Base-by-base conservation (phyloP, 2,888 invertebrate genomes). In the Thera obeliscata region DNA sequence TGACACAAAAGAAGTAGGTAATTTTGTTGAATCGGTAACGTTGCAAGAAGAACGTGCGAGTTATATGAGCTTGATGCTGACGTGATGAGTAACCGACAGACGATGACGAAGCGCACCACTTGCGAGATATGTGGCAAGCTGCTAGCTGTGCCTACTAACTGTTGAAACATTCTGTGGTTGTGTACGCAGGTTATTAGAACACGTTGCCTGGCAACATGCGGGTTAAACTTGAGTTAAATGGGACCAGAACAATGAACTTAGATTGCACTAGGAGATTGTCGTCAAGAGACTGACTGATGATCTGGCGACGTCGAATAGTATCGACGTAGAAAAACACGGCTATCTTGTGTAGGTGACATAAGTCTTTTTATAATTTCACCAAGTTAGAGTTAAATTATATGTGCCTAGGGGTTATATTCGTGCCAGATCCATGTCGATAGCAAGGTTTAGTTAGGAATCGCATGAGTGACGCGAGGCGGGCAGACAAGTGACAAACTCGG, bases 151-250 rank as follows among this genome's bases (percentile, higher is more conserved):
- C 38, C 6, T 49, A 35, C 48, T 41, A 43, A 57, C 64, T 57
- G 52, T 52, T 52, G 52, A 8, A 50, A 3, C 35, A 41, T 12
- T 50, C 46, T 48, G 57, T 12, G 61, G 6, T 41, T 54, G 59
- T 64, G 59, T 59, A 54, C 59, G 36, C 54, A n/a, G 48, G 49
- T 41, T 65, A 55, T 60, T 55, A 60, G 55, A 56, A 35, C 55
- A 60, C 59, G 60, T 56, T 60, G 60, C 56, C 49, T 33, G 55
- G 55, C 54, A 59, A 46, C 54, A 59, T 64, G 65, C 65, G 59
- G 64, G 52, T 11, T 48, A 4, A 43, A 46, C 61, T 61, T 46
- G 7, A 56, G n/a, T 12, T 56, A 38, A 33, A 56, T 46, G 22
- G n/a, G 55, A 61, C 6, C 50, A 57, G 49, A 38, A 64, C 64